Evolutionary conservation across 2,113 vertebrate species (phyloP).

Genomic region (Pituophis catenifer): DNA sequence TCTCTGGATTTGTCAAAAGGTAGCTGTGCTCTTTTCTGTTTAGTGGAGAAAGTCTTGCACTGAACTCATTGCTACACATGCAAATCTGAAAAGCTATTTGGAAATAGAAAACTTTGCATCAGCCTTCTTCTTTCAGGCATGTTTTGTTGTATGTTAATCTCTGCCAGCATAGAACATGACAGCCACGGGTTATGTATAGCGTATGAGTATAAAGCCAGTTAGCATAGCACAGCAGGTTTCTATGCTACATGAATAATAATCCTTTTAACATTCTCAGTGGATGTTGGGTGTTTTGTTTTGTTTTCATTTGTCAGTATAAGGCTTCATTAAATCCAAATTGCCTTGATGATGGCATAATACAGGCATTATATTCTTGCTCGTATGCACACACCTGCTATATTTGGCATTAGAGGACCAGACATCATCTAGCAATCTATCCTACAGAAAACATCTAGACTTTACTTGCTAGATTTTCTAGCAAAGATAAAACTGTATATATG

Average conservation of each 20-base stretch:
- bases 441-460: not conserved
- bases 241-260: not conserved
- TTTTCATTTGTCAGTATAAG: not conserved
- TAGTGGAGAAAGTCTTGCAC: no score
- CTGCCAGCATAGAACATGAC: not conserved
- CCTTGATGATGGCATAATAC: not conserved
- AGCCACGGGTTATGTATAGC: not conserved
- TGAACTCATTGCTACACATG: not conserved
- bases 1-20: not conserved
- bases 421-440: not conserved
- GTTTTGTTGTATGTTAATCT: not conserved
- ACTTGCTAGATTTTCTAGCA: not conserved
- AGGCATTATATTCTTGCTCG: not conserved
- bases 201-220: not conserved
- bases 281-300: not conserved
- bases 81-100: not conserved
- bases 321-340: not conserved
- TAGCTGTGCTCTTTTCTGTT: not conserved
- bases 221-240: not conserved
- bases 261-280: not conserved
- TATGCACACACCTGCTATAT: not conserved
- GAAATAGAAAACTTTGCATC: rapidly evolving
- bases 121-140: not conserved
- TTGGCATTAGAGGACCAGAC: not conserved
- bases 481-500: not conserved